Base-by-base conservation (phyloP, 2,888 invertebrate genomes). In the Hyppa rectilinea region DNA sequence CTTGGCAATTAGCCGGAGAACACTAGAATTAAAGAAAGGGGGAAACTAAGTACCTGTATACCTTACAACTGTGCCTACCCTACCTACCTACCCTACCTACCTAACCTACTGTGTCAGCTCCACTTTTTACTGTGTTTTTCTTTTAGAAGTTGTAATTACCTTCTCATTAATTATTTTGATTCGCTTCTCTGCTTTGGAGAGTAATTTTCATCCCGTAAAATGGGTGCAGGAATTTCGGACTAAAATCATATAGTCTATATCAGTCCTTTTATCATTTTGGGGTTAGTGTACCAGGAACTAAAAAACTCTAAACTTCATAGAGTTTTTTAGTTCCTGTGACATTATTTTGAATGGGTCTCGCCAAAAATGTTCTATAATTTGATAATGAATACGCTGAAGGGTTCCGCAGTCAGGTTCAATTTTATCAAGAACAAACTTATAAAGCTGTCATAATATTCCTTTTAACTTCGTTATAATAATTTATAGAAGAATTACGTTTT, bases 1-100 rank as follows among this genome's bases (percentile, higher is more conserved):
- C 82, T 78, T 78, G 78, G 72, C 65, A 78, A 81, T 82, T 78
- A 78, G 78, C 78, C 65, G 72, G 71, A 47, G 55, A 78, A 66
- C 62, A 71, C 62, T 71, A 63, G 72, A 52, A 78, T 81, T 71
- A 71, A 71, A 71, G 66, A 77, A 70, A 50, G 59, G 38, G 56
- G 49, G 17, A 9, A 26, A 45, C n/a, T 58, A n/a, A 53, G 49
- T 45, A 59, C 71, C 20, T 29, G 20, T 61, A 23, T n/a, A 31
- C 53, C 23, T 14, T 26, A 52, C 31, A 52, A 38, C 26, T 53
- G 34, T 26, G 34, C 17, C 1, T 20, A 71, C 73, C n/a, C n/a
- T n/a, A n/a, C n/a, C n/a, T n/a, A n/a, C n/a, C n/a, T 9, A 47
- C 26, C 23, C 31, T 45, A 10, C 26, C n/a, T n/a, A n/a, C n/a